phyloP scores from a whole-genome alignment of 2,113 vertebrate species.

The Sorex araneus region DNA sequence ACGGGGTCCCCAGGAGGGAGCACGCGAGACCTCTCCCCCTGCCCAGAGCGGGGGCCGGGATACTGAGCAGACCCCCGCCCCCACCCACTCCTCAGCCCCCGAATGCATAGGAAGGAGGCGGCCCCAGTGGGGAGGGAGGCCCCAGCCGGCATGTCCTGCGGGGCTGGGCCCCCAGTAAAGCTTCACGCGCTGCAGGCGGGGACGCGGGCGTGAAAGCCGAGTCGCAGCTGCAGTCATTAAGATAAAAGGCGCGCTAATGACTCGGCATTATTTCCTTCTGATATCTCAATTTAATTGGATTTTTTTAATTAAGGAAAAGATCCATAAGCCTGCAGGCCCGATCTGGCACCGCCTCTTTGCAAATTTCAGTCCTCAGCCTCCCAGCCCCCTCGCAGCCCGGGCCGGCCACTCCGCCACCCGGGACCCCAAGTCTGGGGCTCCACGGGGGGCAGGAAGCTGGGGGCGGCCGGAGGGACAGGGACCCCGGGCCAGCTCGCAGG shows the following conservation, averaged over 20 bases:
- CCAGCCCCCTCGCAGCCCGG: rapidly evolving
- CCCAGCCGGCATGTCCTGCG: neutral
- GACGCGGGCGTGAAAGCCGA: conserved; percentile 27
- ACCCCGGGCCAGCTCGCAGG: neutral
- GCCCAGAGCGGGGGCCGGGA: no score
- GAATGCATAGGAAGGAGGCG: neutral
- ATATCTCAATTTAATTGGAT: conserved; percentile 86
- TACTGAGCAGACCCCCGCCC: no score
- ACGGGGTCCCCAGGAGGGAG: neutral
- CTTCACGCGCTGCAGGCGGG: rapidly evolving
- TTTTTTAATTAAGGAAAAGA: conserved; percentile 84
- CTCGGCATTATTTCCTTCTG: conserved; percentile 81
- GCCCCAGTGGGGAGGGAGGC: neutral
- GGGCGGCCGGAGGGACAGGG: neutral
- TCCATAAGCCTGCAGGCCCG: conserved; percentile 62
- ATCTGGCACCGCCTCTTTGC: conserved; percentile 16
- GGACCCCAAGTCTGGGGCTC: rapidly evolving
- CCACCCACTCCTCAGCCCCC: no score
- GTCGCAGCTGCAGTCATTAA: conserved; percentile 81
- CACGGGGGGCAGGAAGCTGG: no score
- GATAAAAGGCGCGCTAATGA: conserved; percentile 80
- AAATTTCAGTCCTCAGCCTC: neutral
- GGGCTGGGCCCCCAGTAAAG: neutral
- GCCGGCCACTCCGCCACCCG: neutral
- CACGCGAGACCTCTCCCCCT: rapidly evolving